Evolutionary conservation across 2,888 invertebrate genomes (phyloP), one percentile per base, ranked within the genome.

Genomic region (Octodonta nipae): DNA sequence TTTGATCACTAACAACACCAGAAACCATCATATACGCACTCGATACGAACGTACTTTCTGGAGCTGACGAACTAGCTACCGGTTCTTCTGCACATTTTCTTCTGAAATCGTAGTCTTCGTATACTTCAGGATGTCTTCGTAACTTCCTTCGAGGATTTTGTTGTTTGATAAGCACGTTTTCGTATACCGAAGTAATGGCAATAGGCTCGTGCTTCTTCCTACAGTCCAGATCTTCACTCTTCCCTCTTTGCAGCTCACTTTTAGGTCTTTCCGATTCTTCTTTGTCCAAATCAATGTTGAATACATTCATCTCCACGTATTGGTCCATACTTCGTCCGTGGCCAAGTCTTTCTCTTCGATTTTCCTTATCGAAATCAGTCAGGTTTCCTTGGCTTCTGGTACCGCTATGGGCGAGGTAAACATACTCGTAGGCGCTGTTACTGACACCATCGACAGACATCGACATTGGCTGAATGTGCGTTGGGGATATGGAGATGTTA

Each of bases 401-500:
- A 6, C 73, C 73, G 44, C 75, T 73, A 44, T 78, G 71, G 1
- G 72, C 72, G 37, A 75, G 56, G 56, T 68, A 74, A 39, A 75
- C 58, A 49, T 73, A 73, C 52, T 75, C 75, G 57, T 74, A 75
- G 3, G 64, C 63, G 50, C 69, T 63, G 58, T 77, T 77, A 56
- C 73, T 74, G 28, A 67, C 60, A 24, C 65, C 63, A 41, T 70
- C 71, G 2, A 67, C 67, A 0, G 70, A 69, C 38, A 66, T 54
- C 3, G 70, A 69, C 67, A 70, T 69, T 20, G 70, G 66, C 42
- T 70, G 68, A 28, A 71, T 57, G 54, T 86, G 85, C 15, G 85
- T 87, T 13, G 87, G 87, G 11, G 86, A 86, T 37, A 85, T 81
- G 8, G 85, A 84, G 33, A 87, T 68, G 60, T 86, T 86, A 45